Evolutionary conservation across 2,797 vertebrate genomes (phyloP).

Genomic region (Pseudopleuronectes americanus): DNA sequence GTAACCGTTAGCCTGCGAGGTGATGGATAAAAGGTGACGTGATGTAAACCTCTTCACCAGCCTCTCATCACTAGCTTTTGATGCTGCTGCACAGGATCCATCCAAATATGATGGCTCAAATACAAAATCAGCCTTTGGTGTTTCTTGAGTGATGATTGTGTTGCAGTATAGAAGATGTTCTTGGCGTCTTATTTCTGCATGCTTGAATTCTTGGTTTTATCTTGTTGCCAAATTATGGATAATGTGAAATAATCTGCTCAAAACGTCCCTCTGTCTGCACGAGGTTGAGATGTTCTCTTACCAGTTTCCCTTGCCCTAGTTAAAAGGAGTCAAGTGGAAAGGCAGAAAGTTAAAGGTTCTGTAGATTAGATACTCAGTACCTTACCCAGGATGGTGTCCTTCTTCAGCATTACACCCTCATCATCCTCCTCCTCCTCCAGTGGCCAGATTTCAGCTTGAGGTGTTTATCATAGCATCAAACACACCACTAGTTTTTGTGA

Average conservation of each 20-base stretch:
- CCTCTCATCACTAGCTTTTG: slow-evolving; percentile 33
- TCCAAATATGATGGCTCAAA: too few species aligned
- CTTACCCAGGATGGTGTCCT: slow-evolving; percentile 19
- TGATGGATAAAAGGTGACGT: slow-evolving; percentile 66
- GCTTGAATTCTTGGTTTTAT: too few species aligned
- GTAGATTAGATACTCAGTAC: slow-evolving; percentile 7
- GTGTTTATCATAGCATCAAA: slow-evolving; percentile 38
- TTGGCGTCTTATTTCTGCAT: too few species aligned
- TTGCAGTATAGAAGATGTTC: too few species aligned
- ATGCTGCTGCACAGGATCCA: slow-evolving; percentile 3
- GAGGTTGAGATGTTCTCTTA: too few species aligned
- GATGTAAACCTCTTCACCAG: slow-evolving; percentile 48
- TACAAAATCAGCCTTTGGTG: too few species aligned
- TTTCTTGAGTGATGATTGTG: too few species aligned
- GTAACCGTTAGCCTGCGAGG: slow-evolving; percentile 41
- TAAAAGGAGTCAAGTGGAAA: slow-evolving; percentile 37
- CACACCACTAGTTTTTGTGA: slow-evolving; percentile 29
- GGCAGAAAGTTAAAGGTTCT: slow-evolving; percentile 10
- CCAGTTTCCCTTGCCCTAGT: slow-evolving; percentile 8
- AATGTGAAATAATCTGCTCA: too few species aligned
- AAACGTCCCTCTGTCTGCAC: too few species aligned
- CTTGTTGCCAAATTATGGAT: too few species aligned
- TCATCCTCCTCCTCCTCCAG: slow-evolving; percentile 9
- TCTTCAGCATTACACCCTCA: slow-evolving; percentile 8
- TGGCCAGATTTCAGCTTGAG: slow-evolving; percentile 1